Conservation (phyloP, 1,140 invertebrate genomes). For the Ceratosolen solmsi region DNA sequence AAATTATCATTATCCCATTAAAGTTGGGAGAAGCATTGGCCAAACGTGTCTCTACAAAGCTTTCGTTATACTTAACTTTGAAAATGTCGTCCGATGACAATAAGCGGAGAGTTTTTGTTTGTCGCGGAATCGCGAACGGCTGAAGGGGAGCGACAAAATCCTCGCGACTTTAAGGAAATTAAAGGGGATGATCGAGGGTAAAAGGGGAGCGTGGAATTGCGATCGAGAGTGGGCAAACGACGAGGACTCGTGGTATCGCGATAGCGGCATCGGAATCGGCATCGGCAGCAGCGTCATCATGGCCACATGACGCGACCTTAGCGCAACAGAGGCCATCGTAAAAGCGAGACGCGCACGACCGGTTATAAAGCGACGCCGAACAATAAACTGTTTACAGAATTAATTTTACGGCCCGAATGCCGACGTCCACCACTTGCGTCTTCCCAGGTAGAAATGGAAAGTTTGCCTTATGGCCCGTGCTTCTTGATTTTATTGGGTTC, state of each 20-base stretch:
- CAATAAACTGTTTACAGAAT: conserved; percentile 67
- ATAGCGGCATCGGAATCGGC: not conserved
- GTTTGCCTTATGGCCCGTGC: not conserved
- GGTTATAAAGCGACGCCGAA: conserved; percentile 60
- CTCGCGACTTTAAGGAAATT: no score
- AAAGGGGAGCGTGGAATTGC: not conserved
- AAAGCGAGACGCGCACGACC: conserved; percentile 62
- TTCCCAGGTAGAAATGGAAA: conserved; percentile 58
- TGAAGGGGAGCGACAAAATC: no score
- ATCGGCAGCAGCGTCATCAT: conserved; percentile 9
- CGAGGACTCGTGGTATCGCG: no score
- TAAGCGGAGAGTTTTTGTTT: no score
- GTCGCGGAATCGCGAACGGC: no score
- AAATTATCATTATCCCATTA: no score
- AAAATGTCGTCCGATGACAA: no score
- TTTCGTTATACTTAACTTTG: no score
- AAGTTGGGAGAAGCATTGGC: no score
- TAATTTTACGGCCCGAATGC: conserved; percentile 65
- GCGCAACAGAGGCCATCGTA: conserved; percentile 49
- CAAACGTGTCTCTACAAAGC: no score
- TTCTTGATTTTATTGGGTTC: conserved; percentile 13
- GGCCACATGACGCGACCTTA: conserved; percentile 10
- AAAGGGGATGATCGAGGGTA: not conserved
- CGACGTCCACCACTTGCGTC: conserved; percentile 23
- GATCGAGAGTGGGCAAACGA: not conserved